Conservation (phyloP, 2,797 vertebrate species). For the Lepilemur septentrionalis region DNA sequence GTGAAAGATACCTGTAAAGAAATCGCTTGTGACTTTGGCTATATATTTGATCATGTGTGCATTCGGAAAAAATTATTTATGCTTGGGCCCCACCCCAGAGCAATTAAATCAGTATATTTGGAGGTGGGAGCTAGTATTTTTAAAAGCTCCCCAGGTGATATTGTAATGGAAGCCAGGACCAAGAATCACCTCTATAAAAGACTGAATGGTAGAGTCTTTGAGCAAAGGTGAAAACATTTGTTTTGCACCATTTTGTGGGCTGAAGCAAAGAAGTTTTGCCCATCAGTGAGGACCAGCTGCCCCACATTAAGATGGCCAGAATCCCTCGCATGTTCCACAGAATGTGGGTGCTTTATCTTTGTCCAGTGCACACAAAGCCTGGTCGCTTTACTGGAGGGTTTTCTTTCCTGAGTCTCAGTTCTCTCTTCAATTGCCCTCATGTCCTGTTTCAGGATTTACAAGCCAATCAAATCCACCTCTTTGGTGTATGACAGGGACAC, state of each 20-base stretch:
- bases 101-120: slow-evolving; percentile 46
- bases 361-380: not conserved
- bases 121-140: not conserved
- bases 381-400: not conserved
- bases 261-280: not conserved
- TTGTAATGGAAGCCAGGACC: not conserved
- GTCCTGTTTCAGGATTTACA: not conserved
- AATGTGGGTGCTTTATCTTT: not conserved
- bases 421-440: not conserved
- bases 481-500: not conserved
- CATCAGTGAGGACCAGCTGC: not conserved
- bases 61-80: not conserved
- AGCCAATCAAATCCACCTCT: not conserved
- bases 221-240: not conserved
- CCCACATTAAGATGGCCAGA: not conserved
- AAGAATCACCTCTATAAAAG: not conserved
- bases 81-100: not conserved
- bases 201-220: not conserved
- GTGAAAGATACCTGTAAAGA: not conserved
- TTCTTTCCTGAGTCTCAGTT: not conserved
- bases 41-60: not conserved
- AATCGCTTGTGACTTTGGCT: not conserved
- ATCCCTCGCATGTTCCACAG: not conserved
- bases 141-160: not conserved
- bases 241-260: not conserved